Evolutionary conservation across 2,113 vertebrate genomes (phyloP), one percentile per base, ranked within the genome.

Genomic region (Oncorhynchus tshawytscha): DNA sequence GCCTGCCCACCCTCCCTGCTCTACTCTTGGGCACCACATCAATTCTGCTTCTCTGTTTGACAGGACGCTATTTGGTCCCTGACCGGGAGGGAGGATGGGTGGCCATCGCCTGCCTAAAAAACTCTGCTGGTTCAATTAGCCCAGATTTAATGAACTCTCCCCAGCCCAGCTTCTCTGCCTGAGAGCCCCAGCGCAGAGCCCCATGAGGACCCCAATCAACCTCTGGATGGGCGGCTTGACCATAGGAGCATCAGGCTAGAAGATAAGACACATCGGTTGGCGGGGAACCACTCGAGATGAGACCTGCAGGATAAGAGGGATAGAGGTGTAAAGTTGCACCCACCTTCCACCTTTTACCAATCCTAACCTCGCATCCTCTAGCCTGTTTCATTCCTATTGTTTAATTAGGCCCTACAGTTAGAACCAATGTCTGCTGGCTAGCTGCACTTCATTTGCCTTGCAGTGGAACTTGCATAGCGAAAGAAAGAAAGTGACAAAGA

Each of bases 321-420:
- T 15, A 18, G 51, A 18, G 51, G 51, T 54, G 51, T 18, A 18
- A 54, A 54, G 67, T 3, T 39, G 29, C 20, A 12, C 31, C 67
- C 67, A 15, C 31, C 31, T 34, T 8, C 67, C 67, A 34, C 29
- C 29, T 34, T 9, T 45, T 45, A 11, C 39, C 9, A 45, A 45
- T 45, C 39, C 2, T 45, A 45, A 45, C 39, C 39, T 45, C 1
- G 39, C 39, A 45, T 45, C 67, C 3, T 8, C 29, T 18, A 29
- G 16, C 66, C 72, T 74, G 77, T 82, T 81, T 81, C 69, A 78
- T 54, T 78, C 48, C 75, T 64, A 51, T 72, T 78, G 62, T 81
- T 84, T 90, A 91, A 92, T 90, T 90, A 86, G 85, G 81, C 82
- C 88, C 84, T 78, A 78, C 75, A 88, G 87, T 86, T 83, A 84